Evolutionary conservation across 2,888 invertebrate genomes (phyloP).

Genomic region (Protula sp.): DNA sequence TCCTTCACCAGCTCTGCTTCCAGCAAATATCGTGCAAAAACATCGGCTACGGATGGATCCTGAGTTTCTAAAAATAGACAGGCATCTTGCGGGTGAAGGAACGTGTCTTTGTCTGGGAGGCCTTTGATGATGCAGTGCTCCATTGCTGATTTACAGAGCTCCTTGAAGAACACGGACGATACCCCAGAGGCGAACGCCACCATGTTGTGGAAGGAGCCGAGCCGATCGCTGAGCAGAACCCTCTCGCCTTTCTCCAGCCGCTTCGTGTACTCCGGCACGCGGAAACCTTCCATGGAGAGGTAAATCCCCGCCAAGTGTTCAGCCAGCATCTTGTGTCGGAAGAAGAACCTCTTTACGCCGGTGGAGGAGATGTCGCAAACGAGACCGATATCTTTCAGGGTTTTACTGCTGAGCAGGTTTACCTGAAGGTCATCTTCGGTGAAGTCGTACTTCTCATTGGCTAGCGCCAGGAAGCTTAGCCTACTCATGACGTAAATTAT

Average conservation of each 20-base stretch:
- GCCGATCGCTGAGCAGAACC: background rate
- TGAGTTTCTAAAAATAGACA: background rate
- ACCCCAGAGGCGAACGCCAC: background rate
- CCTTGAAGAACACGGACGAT: background rate
- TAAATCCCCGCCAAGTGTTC: background rate
- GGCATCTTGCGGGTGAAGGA: background rate
- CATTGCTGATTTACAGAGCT: background rate
- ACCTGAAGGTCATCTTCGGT: background rate
- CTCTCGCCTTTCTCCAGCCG: background rate
- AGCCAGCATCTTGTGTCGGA: background rate
- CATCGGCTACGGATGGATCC: background rate
- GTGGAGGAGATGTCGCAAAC: background rate
- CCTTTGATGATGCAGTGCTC: background rate
- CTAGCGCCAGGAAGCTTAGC: background rate
- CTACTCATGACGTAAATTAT: background rate
- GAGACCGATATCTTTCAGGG: background rate
- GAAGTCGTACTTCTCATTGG: background rate
- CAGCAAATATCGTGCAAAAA: background rate
- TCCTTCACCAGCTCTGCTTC: background rate
- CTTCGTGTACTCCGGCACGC: background rate
- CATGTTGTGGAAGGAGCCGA: background rate
- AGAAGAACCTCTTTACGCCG: background rate
- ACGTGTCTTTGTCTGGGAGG: background rate
- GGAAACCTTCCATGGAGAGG: background rate
- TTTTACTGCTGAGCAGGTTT: background rate